Conservation (phyloP, 2,888 invertebrate genomes). For the Callimorpha dominula region DNA sequence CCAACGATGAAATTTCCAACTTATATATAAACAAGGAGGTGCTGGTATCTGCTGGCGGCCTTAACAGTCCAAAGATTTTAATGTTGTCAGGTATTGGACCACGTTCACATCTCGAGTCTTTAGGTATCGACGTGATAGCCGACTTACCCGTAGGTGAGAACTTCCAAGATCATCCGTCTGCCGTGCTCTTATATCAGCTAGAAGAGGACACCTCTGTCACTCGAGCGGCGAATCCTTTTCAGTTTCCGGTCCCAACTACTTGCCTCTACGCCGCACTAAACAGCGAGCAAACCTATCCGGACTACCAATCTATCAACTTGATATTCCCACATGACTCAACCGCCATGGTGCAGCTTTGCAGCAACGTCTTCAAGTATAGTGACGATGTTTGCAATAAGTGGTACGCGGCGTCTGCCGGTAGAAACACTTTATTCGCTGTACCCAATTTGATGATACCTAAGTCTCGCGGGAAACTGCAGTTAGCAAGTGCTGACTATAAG, state of each 20-base stretch:
- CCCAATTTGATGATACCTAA: conserved; percentile 20
- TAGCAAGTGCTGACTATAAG: conserved; percentile 44
- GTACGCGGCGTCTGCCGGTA: conserved; percentile 39
- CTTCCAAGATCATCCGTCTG: conserved; percentile 24
- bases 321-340: conserved; percentile 22
- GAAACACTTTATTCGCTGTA: conserved; percentile 11
- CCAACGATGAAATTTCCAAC: conserved; percentile 9
- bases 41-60: conserved; percentile 21
- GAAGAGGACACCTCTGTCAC: conserved; percentile 6
- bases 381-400: conserved; percentile 49
- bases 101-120: conserved; percentile 19
- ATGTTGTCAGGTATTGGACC: conserved; percentile 38
- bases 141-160: conserved; percentile 37
- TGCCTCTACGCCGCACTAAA: conserved; percentile 45
- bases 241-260: conserved; percentile 41
- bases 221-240: conserved; percentile 34
- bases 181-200: conserved; percentile 21
- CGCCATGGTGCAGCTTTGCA: conserved; percentile 31
- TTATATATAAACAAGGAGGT: conserved; percentile 32
- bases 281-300: conserved; percentile 33
- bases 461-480: conserved; percentile 18
- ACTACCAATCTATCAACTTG: conserved; percentile 49
- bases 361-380: conserved; percentile 82
- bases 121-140: conserved; percentile 27
- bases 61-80: conserved; percentile 28